phyloP scores from a whole-genome alignment of 2,113 vertebrate genomes.

The Lates calcarifer region DNA sequence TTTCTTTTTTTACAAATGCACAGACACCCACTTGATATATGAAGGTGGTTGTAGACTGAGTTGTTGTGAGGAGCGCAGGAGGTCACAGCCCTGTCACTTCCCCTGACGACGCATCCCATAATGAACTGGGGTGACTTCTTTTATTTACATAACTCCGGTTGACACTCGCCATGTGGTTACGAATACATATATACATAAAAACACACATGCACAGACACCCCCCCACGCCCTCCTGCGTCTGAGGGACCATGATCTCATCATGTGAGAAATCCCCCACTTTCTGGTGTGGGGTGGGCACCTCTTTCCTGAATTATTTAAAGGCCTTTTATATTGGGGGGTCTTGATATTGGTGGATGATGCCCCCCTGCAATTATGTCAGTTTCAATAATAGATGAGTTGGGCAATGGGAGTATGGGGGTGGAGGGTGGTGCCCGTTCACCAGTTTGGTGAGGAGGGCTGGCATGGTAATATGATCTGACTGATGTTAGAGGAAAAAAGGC shows the following conservation, averaged over 20 bases:
- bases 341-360: slow-evolving; percentile 66
- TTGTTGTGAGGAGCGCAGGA: background rate
- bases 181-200: background rate
- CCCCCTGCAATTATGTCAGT: slow-evolving; percentile 67
- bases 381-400: slow-evolving; percentile 76
- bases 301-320: slow-evolving; percentile 73
- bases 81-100: slow-evolving; percentile 59
- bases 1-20: background rate
- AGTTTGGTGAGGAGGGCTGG: slow-evolving; percentile 41
- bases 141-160: slow-evolving; percentile 60
- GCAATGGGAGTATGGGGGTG: slow-evolving; percentile 17
- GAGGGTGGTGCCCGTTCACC: slow-evolving; percentile 52
- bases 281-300: slow-evolving; percentile 46
- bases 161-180: slow-evolving; percentile 31
- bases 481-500: slow-evolving; percentile 21
- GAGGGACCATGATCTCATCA: slow-evolving; percentile 74
- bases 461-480: slow-evolving; percentile 62
- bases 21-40: slow-evolving; percentile 71
- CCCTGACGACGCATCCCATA: slow-evolving; percentile 43
- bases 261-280: slow-evolving; percentile 43
- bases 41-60: slow-evolving; percentile 49
- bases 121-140: slow-evolving; percentile 62
- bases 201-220: background rate
- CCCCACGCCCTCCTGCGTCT: slow-evolving; percentile 44
- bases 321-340: slow-evolving; percentile 64